Conservation (phyloP, 2,113 vertebrate genomes). For the Gambusia holbrooki region DNA sequence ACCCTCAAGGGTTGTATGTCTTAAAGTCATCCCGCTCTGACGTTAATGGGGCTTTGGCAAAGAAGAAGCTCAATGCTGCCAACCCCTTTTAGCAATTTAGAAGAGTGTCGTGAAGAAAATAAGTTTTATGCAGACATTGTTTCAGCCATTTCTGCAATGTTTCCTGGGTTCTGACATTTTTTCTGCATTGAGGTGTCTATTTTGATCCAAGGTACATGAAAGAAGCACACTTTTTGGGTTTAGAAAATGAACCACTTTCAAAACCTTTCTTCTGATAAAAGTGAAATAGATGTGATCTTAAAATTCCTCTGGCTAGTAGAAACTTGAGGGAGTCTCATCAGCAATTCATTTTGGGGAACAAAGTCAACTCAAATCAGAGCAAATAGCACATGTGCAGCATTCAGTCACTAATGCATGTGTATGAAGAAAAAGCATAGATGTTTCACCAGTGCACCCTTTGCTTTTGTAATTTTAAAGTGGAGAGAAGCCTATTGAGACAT, state of each 20-base stretch:
- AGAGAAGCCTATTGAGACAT: background rate
- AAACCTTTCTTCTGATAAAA: constrained; percentile 41
- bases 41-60: constrained; percentile 48
- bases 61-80: constrained; percentile 1
- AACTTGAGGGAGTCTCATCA: constrained; percentile 34
- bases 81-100: constrained; percentile 22
- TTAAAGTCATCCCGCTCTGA: constrained; percentile 56
- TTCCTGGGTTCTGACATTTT: constrained; percentile 17
- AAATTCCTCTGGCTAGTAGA: constrained; percentile 43
- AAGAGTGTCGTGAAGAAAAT: constrained; percentile 13
- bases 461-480: background rate
- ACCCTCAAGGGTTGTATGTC: constrained; percentile 52
- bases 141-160: constrained; percentile 7
- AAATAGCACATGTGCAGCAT: background rate
- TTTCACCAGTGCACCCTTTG: background rate
- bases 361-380: constrained; percentile 30
- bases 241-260: constrained; percentile 27
- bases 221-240: constrained; percentile 12
- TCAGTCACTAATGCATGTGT: background rate
- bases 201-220: constrained; percentile 15
- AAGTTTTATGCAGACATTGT: constrained; percentile 1
- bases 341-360: constrained; percentile 47
- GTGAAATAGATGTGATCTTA: constrained; percentile 39
- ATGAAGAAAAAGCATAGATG: no score
- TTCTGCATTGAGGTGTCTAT: background rate